Evolutionary conservation across 2,113 vertebrate species (phyloP), one percentile per base, ranked within the genome.

Genomic region (Paradoxurus hermaphroditus): DNA sequence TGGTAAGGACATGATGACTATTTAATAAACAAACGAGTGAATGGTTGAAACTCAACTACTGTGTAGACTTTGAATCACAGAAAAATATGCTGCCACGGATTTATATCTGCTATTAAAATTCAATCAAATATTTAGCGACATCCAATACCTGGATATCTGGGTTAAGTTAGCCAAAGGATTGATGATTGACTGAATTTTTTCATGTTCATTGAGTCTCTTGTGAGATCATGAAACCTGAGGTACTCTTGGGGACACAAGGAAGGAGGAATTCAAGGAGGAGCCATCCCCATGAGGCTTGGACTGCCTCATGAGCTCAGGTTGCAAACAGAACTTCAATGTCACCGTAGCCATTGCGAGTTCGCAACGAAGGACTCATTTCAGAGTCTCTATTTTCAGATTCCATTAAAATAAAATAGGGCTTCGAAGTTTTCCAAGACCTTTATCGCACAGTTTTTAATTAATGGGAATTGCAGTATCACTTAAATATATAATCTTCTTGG

Each of bases 401-500:
- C 12, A 73, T 86, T 82, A 41, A 62, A 79, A 91, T 78, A 75
- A 95, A 96, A 91, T 39, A 65, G 23, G 41, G 39, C 56, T 84
- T 62, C 15, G 49, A 94, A 89, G 51, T 87, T 97, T 95, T 82
- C 88, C 29, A 75, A 96, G 86, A 91, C 70, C 84, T 96, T 94
- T 90, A 77, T 87, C 34, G 86, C 78, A 90, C 14, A 77, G 65
- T 56, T 94, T 95, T 93, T 86, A 89, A 97, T 89, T 79, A 92
- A 93, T 85, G 44, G 86, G 93, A 94, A 84, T 67, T 94, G 31
- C 73, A 62, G 95, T 90, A 97, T 95, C 91, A 70, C 89, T 95
- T 96, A 96, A 96, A 67, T 68, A 83, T 87, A 92, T 93, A 92
- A 92, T 97, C 51, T 96, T 96, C 84, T 62, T 77, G 65, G 25